Base-by-base conservation (phyloP, 1,140 invertebrate species). In the Rhizoglyphus robini region DNA sequence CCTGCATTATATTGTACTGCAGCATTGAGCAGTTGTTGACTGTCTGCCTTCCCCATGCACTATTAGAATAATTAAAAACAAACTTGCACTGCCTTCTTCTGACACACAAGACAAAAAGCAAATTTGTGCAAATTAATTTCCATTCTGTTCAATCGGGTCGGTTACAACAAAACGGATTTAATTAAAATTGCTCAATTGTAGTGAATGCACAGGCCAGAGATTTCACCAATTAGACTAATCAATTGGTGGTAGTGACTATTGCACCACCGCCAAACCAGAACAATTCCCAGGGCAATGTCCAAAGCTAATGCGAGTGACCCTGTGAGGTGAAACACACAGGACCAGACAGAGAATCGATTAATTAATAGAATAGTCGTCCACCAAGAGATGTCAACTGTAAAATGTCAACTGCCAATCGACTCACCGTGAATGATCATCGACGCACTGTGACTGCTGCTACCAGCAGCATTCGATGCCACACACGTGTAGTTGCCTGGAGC, bases 381-480 rank as follows among this genome's bases (percentile, higher is more conserved):
- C 18, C 18, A 11, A 41, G 36, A 8, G 36, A 41, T 41, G 36
- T 41, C 36, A 41, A 41, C 36, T 11, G 8, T 41, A 41, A 41
- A 41, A 41, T 41, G n/a, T 41, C 36, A 41, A 41, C 36, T 41
- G 36, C 18, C 8, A 8, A 41, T 41, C 8, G 18, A 66, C 68
- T 48, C 65, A 75, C 71, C 68, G 76, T 88, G 86, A 63, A 90
- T 86, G 70, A 81, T 80, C 70, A 86, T 79, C 66, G 78, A 73
- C 31, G 83, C 81, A 31, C 81, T 83, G 71, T 81, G 78, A 68
- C 79, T 77, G 69, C 79, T 79, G 3, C 74, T 74, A 36, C 83
- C 83, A 30, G 84, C 85, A 47, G 75, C 72, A 73, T 88, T 88
- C 67, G 75, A 81, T 31, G 84, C 86, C 25, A 81, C 76, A 73